A percentile compares a stretch with the other conserved stretches of the same genome.
phyloP scores from a whole-genome alignment of 2,797 vertebrate genomes.

The Carapus acus region DNA sequence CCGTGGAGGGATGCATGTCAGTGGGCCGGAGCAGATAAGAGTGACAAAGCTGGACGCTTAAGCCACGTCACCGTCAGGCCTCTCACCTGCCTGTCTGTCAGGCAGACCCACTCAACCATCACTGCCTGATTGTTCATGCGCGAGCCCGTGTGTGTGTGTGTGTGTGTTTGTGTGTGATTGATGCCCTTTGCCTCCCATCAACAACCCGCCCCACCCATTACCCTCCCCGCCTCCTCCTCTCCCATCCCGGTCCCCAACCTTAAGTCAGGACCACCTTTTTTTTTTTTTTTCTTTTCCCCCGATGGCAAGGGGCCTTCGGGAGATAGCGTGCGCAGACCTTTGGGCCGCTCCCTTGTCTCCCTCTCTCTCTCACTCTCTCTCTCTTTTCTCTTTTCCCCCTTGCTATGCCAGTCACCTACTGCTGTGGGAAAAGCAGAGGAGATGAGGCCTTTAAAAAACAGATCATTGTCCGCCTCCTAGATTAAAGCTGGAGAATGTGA shows the following conservation, averaged over 20 bases:
- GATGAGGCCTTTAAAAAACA: slow-evolving; percentile 98
- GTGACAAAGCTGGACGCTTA: slow-evolving; percentile 55
- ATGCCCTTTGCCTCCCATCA: slow-evolving; percentile 78
- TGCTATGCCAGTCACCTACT: slow-evolving; percentile 92
- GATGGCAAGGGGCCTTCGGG: slow-evolving; percentile 84
- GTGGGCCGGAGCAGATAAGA: slow-evolving; percentile 60
- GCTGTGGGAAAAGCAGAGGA: slow-evolving; percentile 99
- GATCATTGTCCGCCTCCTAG: slow-evolving; percentile 99
- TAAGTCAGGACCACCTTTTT: slow-evolving; percentile 65
- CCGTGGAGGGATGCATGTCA: slow-evolving; percentile 51
- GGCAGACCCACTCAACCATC: slow-evolving; percentile 72
- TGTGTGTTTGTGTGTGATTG: slow-evolving; percentile 68
- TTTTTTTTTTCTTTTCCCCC: too few species aligned
- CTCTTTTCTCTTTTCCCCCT: slow-evolving; percentile 31
- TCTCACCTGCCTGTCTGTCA: slow-evolving; percentile 79
- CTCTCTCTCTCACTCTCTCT: slow-evolving; percentile 55
- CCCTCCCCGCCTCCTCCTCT: neutral
- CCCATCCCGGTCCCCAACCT: slow-evolving; percentile 52
- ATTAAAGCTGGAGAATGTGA: slow-evolving; percentile 99
- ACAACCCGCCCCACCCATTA: slow-evolving; percentile 43
- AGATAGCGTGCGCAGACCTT: slow-evolving; percentile 75
- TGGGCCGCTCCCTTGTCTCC: slow-evolving; percentile 64
- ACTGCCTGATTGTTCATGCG: slow-evolving; percentile 73
- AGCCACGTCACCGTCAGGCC: slow-evolving; percentile 63
- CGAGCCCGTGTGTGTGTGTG: slow-evolving; percentile 26